phyloP scores from a whole-genome alignment of 2,113 vertebrate genomes.

The Tympanuchus pallidicinctus region DNA sequence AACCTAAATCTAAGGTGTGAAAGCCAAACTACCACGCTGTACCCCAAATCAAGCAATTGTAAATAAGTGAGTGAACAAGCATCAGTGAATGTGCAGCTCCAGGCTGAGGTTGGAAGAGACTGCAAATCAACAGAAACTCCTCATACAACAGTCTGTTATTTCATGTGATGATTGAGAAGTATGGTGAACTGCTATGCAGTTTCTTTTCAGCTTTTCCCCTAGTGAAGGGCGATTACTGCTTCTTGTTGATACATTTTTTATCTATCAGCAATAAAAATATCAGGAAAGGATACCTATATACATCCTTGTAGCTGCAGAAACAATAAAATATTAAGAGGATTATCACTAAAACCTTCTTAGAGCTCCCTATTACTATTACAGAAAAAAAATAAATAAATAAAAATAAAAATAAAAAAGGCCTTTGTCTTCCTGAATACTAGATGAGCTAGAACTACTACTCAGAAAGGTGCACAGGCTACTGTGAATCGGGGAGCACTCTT shows the following conservation, averaged over 20 bases:
- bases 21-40: background rate
- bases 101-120: background rate
- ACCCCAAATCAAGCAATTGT: background rate
- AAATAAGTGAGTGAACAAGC: rapidly evolving
- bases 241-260: background rate
- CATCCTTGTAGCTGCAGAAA: background rate
- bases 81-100: background rate
- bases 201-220: background rate
- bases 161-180: background rate
- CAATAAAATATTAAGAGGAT: background rate
- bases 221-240: background rate
- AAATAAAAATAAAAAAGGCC: background rate
- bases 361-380: background rate
- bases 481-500: background rate
- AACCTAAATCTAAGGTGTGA: background rate
- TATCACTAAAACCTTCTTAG: background rate
- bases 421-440: background rate
- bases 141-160: background rate
- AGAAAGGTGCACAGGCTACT: background rate
- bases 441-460: background rate
- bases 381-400: background rate
- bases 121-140: background rate
- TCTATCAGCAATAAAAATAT: background rate
- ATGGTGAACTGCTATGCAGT: background rate
- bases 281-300: background rate